Base-by-base conservation (phyloP, 2,888 invertebrate species). In the Eledona agricola region DNA sequence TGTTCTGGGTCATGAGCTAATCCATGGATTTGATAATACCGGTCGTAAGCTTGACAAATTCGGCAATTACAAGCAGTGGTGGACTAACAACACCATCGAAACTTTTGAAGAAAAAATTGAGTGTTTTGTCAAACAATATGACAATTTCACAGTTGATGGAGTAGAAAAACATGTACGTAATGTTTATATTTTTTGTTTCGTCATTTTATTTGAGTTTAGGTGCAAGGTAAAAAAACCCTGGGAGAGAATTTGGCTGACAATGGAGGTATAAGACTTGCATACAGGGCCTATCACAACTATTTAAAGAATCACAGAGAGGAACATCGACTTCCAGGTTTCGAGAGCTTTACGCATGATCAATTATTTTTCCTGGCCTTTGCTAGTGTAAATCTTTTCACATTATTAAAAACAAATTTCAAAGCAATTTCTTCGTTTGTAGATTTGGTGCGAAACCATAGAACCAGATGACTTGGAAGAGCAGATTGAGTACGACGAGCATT, bases 1-100 rank as follows among this genome's bases (percentile, higher is more conserved):
- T 0, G 83, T 91, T 49, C 77, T 92, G 31, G 91, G 91, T 1
- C 92, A 92, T 68, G 92, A 83, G 64, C 67, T 83, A 53, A 83
- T 81, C 0, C 83, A 83, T 59, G 83, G 82, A 1, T 83, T 83
- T 61, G 83, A 83, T 58, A 81, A 81, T 62, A 77, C 71, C 71
- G 73, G 83, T 76, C 20, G 93, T 34, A 87, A 89, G 67, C 94
- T 88, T 66, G 93, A 96, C 71, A 88, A 87, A 67, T 80, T 85
- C 60, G 96, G 96, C 5, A 93, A 93, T 75, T 79, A 90, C 65
- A 77, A 87, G n/a, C 88, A 90, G 54, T 96, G 95, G 95, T 96
- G 95, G 95, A 85, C 86, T 1, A 87, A 90, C 62, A 77, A 79
- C 26, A 93, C 93, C 0, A 84, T 90, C 31, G 76, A 79, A 6